phyloP scores from a whole-genome alignment of 2,113 vertebrate species.

The Chunga burmeisteri region DNA sequence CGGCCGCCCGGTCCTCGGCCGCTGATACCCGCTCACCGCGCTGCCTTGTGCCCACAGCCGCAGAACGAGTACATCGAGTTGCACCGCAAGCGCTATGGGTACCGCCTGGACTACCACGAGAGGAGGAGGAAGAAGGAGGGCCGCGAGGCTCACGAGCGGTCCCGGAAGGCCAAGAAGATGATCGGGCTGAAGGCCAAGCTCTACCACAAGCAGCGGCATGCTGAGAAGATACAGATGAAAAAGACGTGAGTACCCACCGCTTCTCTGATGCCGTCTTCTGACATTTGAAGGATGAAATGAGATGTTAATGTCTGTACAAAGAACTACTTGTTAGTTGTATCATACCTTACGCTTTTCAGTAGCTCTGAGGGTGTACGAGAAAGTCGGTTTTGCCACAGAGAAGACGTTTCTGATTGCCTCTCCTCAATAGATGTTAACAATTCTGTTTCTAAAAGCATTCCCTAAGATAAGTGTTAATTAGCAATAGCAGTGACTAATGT shows the following conservation, averaged over 20 bases:
- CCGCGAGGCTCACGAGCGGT: slow-evolving; percentile 91
- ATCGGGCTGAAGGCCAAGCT: slow-evolving; percentile 97
- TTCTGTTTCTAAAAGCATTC: background rate
- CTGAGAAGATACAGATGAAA: slow-evolving; percentile 99
- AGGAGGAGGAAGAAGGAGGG: slow-evolving; percentile 95
- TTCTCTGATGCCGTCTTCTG: accelerated
- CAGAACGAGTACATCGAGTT: slow-evolving; percentile 98
- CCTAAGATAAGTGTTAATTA: background rate
- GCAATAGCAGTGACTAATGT: background rate
- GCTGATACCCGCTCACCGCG: background rate
- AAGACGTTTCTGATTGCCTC: accelerated
- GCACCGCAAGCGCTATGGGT: slow-evolving; percentile 93
- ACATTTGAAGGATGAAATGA: accelerated
- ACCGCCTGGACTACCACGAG: slow-evolving; percentile 96
- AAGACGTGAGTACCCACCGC: slow-evolving; percentile 86
- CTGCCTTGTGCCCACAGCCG: slow-evolving; percentile 74
- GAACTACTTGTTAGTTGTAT: accelerated
- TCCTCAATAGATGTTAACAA: accelerated
- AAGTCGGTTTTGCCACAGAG: background rate
- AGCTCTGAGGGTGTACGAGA: background rate
- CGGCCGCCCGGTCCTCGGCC: too few relatives aligned
- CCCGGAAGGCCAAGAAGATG: slow-evolving; percentile 94
- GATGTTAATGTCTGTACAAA: accelerated
- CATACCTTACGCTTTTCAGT: accelerated
- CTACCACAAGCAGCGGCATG: slow-evolving; percentile 95